Conservation (phyloP, 2,113 vertebrate genomes). For the Rhinopithecus roxellana region DNA sequence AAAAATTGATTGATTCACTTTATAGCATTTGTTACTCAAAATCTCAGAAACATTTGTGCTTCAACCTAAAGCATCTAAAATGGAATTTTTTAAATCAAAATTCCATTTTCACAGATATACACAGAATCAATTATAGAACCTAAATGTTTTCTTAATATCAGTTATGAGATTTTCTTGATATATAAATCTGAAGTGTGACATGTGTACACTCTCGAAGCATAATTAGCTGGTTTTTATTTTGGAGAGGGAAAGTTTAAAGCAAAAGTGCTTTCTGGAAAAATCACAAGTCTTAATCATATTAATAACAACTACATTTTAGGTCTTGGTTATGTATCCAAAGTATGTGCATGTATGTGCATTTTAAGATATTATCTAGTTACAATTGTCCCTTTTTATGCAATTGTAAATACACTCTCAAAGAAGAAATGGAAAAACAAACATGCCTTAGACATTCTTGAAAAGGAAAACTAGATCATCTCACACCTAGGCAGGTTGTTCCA, state of each 20-base stretch:
- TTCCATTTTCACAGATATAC: slow-evolving; percentile 18
- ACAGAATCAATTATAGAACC: slow-evolving; percentile 54
- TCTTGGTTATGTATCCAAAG: not conserved
- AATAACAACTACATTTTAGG: not conserved
- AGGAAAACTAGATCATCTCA: slow-evolving; percentile 30
- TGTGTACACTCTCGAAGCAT: not conserved
- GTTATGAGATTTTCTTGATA: slow-evolving; percentile 60
- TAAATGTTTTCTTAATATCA: slow-evolving; percentile 51
- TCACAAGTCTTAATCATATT: not conserved
- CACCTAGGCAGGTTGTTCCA: slow-evolving; percentile 17
- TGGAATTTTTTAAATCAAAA: slow-evolving; percentile 25
- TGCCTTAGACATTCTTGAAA: not conserved
- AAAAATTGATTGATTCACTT: slow-evolving; percentile 13
- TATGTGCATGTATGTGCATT: not conserved
- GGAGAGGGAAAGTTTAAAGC: not conserved
- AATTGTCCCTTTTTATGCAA: not conserved
- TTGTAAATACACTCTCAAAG: not conserved
- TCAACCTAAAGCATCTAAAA: slow-evolving; percentile 64
- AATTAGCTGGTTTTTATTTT: slow-evolving; percentile 43
- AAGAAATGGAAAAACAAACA: not conserved
- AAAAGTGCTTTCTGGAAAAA: slow-evolving; percentile 37
- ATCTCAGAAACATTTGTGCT: slow-evolving; percentile 51
- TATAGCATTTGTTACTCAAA: slow-evolving; percentile 32
- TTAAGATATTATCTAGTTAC: not conserved
- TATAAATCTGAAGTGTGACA: slow-evolving; percentile 21